These are phyloP conservation scores for Leptopilina clavipes DNA, from an alignment of 1,140 invertebrate genomes.

Conservation along the genomic window DNA sequence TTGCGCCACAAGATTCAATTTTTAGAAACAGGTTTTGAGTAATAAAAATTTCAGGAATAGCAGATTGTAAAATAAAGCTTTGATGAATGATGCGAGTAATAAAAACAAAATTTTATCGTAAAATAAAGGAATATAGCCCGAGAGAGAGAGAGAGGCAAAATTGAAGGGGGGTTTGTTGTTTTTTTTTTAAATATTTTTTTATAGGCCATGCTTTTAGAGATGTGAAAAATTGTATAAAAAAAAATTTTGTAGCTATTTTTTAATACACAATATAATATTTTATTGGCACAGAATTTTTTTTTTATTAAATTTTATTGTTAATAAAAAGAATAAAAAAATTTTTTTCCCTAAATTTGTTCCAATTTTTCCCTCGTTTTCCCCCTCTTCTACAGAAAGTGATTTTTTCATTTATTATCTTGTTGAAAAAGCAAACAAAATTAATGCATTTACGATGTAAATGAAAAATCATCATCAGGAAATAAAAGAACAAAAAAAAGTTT, in stretches of 20 bases:
- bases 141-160: neutral
- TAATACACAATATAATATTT: neutral
- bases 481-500: no score
- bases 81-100: constrained; percentile 19
- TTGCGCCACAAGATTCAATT: constrained; percentile 38
- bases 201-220: constrained; percentile 12
- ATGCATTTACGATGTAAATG: no score
- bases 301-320: constrained; percentile 5
- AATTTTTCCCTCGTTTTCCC: no score
- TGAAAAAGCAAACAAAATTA: no score
- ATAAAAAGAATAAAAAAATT: neutral
- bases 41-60: constrained; percentile 13
- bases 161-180: neutral
- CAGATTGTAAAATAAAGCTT: constrained; percentile 20
- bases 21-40: constrained; percentile 37
- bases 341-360: no score
- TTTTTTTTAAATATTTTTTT: neutral
- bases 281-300: neutral
- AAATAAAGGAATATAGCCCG: constrained; percentile 3
- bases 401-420: no score
- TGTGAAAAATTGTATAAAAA: constrained; percentile 14
- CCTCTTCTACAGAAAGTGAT: no score
- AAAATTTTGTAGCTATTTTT: neutral
- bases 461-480: no score
- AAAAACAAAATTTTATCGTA: constrained; percentile 19